Evolutionary conservation across 2,113 vertebrate genomes (phyloP).

Genomic region (Cinclus cinclus): DNA sequence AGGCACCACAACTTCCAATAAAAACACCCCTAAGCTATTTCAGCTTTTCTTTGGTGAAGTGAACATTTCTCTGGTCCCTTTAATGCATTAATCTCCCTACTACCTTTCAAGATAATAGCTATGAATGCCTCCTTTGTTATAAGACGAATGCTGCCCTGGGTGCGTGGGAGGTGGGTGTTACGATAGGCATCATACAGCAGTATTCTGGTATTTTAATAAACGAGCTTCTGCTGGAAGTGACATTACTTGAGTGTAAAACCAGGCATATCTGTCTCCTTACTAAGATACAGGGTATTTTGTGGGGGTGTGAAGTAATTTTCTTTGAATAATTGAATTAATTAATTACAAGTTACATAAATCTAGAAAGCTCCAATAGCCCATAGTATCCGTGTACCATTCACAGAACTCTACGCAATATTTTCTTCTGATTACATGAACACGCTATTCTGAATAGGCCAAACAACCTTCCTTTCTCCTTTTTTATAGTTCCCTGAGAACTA

Average conservation of each 20-base stretch:
- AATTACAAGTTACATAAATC: conserved; percentile 52
- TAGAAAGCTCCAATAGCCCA: conserved; percentile 30
- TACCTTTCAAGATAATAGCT: conserved; percentile 45
- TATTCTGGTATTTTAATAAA: conserved; percentile 65
- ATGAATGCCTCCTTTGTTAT: conserved; percentile 57
- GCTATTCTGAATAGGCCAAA: conserved; percentile 45
- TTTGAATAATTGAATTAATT: conserved; percentile 70
- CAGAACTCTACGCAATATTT: conserved; percentile 55
- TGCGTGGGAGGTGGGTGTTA: conserved; percentile 65
- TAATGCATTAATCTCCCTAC: not conserved
- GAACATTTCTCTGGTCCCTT: conserved; percentile 7
- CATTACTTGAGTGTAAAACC: conserved; percentile 55
- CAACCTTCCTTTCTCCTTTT: conserved; percentile 43
- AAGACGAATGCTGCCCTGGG: not conserved
- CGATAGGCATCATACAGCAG: conserved; percentile 51
- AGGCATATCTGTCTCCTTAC: conserved; percentile 58
- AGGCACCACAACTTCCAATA: not conserved
- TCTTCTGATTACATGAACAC: conserved; percentile 57
- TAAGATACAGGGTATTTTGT: conserved; percentile 42
- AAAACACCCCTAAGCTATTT: not conserved
- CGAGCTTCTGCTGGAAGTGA: conserved; percentile 57
- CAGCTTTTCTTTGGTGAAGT: not conserved
- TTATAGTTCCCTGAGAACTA: conserved; percentile 9
- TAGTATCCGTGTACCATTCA: conserved; percentile 64
- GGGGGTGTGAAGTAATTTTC: conserved; percentile 54